Base-by-base conservation (phyloP, 2,888 invertebrate genomes). In the Sturmia bella region DNA sequence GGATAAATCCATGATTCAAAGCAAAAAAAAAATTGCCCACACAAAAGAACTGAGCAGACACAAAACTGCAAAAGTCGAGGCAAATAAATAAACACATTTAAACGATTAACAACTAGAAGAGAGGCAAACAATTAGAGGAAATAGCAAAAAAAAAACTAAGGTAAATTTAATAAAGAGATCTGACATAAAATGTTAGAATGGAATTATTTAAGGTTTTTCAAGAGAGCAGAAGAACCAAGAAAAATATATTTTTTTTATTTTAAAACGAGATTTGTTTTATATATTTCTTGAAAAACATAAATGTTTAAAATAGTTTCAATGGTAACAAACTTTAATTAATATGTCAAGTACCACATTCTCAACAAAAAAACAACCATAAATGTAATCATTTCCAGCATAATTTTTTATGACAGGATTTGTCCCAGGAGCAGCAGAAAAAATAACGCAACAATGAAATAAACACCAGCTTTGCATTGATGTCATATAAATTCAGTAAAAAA, bases 1-100 rank as follows among this genome's bases (percentile, higher is more conserved):
- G 50, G 24, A 59, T 27, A 39, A 61, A 24, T n/a, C 12, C n/a
- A 27, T 43, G 24, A 54, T 24, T n/a, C 1, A 19, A 7, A n/a
- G n/a, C n/a, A n/a, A 24, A 12, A 50, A 50, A 39, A 13, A 11
- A 52, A 52, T 5, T 27, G 41, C 52, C 41, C 11, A 19, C 50
- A 52, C 37, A 39, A n/a, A n/a, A n/a, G n/a, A n/a, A 12, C 41
- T 41, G 32, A 27, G 7, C 32, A 54, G 27, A 52, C 13, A n/a
- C 19, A 41, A 52, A 54, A 19, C 3, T 7, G 52, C n/a, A 63
- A 54, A 19, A 43, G n/a, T 19, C 17, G 1, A 7, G 9, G 2
- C 11, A 19, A 45, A 27, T n/a, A 61, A 41, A 48, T 21, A 68
- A 37, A 68, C 17, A 37, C 13, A 56, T 12, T 13, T 17, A 48